phyloP scores from a whole-genome alignment of 2,797 vertebrate genomes.

The Babyrousa celebensis region DNA sequence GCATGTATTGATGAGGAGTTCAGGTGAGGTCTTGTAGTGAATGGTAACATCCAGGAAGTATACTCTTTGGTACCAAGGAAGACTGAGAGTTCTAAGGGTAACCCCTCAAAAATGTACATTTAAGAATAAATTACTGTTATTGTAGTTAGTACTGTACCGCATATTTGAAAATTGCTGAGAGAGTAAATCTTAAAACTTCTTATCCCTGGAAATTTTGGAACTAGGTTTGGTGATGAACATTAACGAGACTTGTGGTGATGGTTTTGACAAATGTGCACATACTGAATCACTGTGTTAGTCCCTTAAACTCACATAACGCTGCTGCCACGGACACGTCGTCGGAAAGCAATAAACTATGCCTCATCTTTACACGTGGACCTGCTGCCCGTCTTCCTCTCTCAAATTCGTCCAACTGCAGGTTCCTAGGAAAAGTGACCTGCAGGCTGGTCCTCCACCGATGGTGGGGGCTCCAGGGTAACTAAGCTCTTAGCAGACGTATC shows the following conservation, averaged over 20 bases:
- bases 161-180: background rate
- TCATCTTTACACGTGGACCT: too few species aligned
- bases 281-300: rapidly evolving
- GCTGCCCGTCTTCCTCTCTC: too few species aligned
- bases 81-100: background rate
- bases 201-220: background rate
- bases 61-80: background rate
- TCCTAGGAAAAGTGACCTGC: too few species aligned
- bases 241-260: background rate
- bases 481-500: rapidly evolving
- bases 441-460: rapidly evolving
- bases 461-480: rapidly evolving
- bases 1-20: background rate
- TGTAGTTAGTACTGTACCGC: background rate
- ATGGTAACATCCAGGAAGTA: background rate
- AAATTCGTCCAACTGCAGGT: too few species aligned
- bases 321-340: background rate
- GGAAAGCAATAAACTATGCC: rapidly evolving
- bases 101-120: background rate
- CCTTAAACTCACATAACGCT: rapidly evolving
- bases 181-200: background rate
- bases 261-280: too few species aligned
- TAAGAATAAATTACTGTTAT: background rate
- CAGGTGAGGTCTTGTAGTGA: too few species aligned
- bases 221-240: background rate